Evolutionary conservation across 1,140 invertebrate species (phyloP), one percentile per base, ranked within the genome.

Genomic region (Hypsibius dujardini): DNA sequence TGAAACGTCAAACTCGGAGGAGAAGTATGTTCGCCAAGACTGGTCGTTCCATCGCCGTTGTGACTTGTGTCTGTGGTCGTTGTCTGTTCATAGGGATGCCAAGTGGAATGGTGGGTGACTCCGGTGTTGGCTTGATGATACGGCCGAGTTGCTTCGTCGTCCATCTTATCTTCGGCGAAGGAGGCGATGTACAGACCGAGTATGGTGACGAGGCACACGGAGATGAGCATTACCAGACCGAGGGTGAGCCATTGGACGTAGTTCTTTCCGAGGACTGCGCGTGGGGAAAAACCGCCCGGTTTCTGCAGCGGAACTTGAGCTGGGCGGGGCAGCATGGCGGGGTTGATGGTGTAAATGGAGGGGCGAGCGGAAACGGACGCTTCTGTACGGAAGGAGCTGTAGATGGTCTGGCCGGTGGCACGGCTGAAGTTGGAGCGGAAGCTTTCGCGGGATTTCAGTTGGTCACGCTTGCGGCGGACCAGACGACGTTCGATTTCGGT

Each of bases 381-480:
- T 15, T 15, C 12, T 12, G 42, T 3, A 67, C 62, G 12, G 62
- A 67, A 15, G 62, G 12, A 12, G 45, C 62, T 67, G 12, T 67
- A 45, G 42, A 67, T 45, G 62, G 62, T 15, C 42, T 67, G 12
- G 12, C 12, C 42, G 12, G 62, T 67, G 7, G 45, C 42, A 3
- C 12, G 3, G 42, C 62, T 67, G 62, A 67, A 15, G 42, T 67
- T 67, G 7, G 62, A 67, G 62, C 62, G 62, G 42, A 67, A 12
- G 45, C 62, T 67, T 7, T 67, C 62, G 42, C 62, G 12, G 42
- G 12, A 7, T 42, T 67, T 67, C 12, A 67, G 62, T 7, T 67
- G 12, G 42, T 7, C 12, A 67, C 12, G 12, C 42, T 28, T 28
- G 28, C 28, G 28, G 28, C 28, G 28, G 28, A 28, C 28, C 28